Conservation (phyloP, 2,797 vertebrate species). For the Liasis olivaceus region DNA sequence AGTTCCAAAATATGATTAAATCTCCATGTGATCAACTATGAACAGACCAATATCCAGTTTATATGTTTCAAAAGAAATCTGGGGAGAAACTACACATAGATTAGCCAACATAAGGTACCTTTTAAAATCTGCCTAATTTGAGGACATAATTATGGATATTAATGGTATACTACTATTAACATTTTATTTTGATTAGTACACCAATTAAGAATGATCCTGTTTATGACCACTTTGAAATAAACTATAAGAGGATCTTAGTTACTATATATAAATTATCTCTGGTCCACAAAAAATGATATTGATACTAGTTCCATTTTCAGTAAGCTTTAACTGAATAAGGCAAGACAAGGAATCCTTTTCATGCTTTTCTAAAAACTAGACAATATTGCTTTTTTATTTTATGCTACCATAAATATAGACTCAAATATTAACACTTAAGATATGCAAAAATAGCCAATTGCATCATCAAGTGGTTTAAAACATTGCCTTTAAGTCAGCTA, state of each 20-base stretch:
- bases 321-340: background rate
- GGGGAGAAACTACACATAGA: conserved; percentile 16
- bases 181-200: conserved; percentile 60
- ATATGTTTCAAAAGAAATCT: conserved; percentile 15
- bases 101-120: background rate
- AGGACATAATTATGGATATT: conserved; percentile 26
- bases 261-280: conserved; percentile 59
- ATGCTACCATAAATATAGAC: conserved; percentile 56
- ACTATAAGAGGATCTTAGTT: conserved; percentile 62
- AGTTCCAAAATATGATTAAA: background rate
- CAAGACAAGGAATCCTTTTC: conserved; percentile 28
- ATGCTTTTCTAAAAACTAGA: conserved; percentile 62
- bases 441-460: conserved; percentile 42
- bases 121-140: conserved; percentile 17
- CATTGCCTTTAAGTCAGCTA: conserved; percentile 35
- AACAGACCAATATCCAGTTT: background rate
- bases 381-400: conserved; percentile 43
- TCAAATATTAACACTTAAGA: conserved; percentile 64
- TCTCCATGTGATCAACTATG: background rate
- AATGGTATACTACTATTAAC: conserved; percentile 3
- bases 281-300: conserved; percentile 22
- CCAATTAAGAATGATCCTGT: conserved; percentile 66
- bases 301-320: conserved; percentile 50
- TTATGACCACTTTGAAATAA: conserved; percentile 66
- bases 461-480: conserved; percentile 52